Base-by-base conservation (phyloP, 2,888 invertebrate genomes). In the Lycophotia porphyrea region DNA sequence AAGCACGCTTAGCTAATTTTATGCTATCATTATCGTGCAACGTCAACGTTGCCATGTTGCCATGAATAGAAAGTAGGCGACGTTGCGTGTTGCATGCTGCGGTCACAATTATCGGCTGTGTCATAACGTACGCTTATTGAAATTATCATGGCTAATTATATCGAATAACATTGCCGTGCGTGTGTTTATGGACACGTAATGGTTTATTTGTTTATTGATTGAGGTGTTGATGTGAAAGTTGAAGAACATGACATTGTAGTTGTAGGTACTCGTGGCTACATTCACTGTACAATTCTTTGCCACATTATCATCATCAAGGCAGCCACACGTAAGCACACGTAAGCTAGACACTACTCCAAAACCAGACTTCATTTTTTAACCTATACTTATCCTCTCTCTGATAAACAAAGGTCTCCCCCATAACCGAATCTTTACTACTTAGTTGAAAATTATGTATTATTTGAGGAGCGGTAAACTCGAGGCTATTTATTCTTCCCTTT, bases 11-110 rank as follows among this genome's bases (percentile, higher is more conserved):
- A 84, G 87, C 74, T 86, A 86, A 87, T 88, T 83, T 84, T 78
- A 84, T 82, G 83, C 81, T 78, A 78, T 74, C 76, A 83, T 79
- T 86, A 85, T 87, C 82, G 82, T 81, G 77, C 81, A 73, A 75
- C 79, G 71, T 81, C 80, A 70, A 79, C 61, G 75, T 79, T 80
- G 86, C 85, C 76, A 81, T 88, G 75, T 79, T 80, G 87, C 85
- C 75, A 81, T 88, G 89, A 89, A 88, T 90, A 90, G 91, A 91
- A 89, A 90, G 88, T 83, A 84, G 87, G 71, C 81, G 72, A 79
- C 69, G 47, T 77, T 68, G 71, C 69, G 31, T 67, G 78, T 78
- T 73, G 80, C 70, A 74, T 68, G 72, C 75, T 81, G 80, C 68
- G 67, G 75, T 80, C 58, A 75, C 81, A 80, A 75, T 81, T 81